Percentiles rank a stretch among this genome's conserved stretches.
These are phyloP conservation scores for Enteromius trimaculatus DNA, from an alignment of 2,797 vertebrate species.

Conservation along the genomic window DNA sequence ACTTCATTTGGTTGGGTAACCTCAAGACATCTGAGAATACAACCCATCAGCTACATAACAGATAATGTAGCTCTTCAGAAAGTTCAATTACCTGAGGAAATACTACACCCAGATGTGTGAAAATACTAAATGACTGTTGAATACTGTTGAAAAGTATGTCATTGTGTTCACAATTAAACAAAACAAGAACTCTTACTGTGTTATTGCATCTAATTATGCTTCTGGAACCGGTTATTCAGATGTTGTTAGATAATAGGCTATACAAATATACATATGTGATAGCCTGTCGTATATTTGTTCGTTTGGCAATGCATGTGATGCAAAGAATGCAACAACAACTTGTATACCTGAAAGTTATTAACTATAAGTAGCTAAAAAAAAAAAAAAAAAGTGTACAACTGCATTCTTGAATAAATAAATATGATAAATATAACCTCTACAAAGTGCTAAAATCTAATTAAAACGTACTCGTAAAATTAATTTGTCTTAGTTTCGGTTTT, in stretches of 20 bases:
- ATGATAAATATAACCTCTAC: background rate
- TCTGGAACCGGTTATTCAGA: background rate
- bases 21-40: conserved; percentile 5
- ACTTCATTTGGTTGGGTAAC: background rate
- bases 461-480: background rate
- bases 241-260: no score
- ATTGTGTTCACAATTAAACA: background rate
- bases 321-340: background rate
- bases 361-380: background rate
- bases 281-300: no score
- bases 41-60: background rate
- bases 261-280: no score
- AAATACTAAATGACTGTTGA: background rate
- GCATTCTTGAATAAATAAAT: background rate
- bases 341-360: background rate
- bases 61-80: conserved; percentile 15
- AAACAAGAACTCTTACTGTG: background rate
- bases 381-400: background rate
- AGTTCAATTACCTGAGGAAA: background rate
- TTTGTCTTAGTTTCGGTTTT: background rate
- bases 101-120: background rate
- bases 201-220: background rate
- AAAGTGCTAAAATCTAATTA: no score
- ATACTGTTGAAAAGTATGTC: background rate
- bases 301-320: background rate